Conservation (phyloP, 2,797 vertebrate species). For the Hoplostethus mediterraneus region DNA sequence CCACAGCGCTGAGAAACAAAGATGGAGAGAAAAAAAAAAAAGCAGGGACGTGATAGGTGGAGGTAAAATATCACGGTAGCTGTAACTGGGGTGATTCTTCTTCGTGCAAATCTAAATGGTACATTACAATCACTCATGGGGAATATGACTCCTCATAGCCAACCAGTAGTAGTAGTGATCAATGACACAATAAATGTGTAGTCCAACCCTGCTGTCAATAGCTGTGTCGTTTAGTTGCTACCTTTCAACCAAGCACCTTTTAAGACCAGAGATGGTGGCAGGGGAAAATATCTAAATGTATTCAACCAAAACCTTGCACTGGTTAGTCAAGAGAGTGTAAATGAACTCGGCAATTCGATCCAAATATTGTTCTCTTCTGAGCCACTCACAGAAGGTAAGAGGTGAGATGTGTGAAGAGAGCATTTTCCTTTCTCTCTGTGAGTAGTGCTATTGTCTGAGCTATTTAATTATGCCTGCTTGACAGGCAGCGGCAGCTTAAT, state of each 20-base stretch:
- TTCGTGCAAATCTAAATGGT: too few relatives aligned
- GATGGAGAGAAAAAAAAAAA: too few relatives aligned
- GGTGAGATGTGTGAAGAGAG: slow-evolving; percentile 41
- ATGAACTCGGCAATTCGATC: slow-evolving; percentile 43
- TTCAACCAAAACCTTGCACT: neutral
- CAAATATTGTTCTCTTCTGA: slow-evolving; percentile 54
- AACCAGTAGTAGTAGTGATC: too few relatives aligned
- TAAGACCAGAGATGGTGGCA: neutral
- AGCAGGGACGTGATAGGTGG: too few relatives aligned
- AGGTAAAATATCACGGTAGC: too few relatives aligned
- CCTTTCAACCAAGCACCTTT: slow-evolving; percentile 22
- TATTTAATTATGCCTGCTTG: slow-evolving; percentile 58
- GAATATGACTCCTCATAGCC: too few relatives aligned
- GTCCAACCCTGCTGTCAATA: too few relatives aligned
- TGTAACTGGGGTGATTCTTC: too few relatives aligned
- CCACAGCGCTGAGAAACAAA: too few relatives aligned
- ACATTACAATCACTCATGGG: too few relatives aligned
- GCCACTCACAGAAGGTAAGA: slow-evolving; percentile 36
- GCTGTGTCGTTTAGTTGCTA: too few relatives aligned
- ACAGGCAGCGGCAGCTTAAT: slow-evolving; percentile 34
- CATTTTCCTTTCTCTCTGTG: slow-evolving; percentile 40
- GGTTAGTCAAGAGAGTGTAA: slow-evolving; percentile 38
- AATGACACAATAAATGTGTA: too few relatives aligned
- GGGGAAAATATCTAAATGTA: neutral
- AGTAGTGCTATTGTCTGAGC: slow-evolving; percentile 49